Conservation (phyloP, 2,113 vertebrate genomes). For the Notarius quadriscutis region DNA sequence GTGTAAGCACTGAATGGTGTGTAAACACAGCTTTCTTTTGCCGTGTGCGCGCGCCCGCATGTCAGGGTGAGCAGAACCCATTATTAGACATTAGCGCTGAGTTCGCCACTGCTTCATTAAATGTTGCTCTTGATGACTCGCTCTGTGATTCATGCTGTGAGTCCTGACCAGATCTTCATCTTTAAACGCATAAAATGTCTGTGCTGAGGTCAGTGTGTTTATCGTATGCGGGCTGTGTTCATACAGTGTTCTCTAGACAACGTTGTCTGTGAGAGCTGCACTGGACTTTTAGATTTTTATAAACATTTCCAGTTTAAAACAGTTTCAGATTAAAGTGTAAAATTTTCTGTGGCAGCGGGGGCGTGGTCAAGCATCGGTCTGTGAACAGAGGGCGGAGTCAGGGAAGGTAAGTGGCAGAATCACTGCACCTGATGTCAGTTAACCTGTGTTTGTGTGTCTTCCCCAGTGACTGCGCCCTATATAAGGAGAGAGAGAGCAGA, state of each 20-base stretch:
- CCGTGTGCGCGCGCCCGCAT: neutral
- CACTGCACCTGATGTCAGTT: too few species aligned
- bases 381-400: too few species aligned
- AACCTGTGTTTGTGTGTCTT: too few species aligned
- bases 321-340: neutral
- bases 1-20: neutral
- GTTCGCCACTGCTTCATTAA: constrained; percentile 10
- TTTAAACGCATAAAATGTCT: neutral
- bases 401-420: too few species aligned
- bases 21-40: neutral
- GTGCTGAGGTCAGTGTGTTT: neutral
- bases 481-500: too few species aligned
- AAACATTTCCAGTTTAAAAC: neutral
- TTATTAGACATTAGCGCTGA: neutral
- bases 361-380: too few species aligned
- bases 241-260: too few species aligned
- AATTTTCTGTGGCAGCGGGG: too few species aligned
- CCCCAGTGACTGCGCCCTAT: too few species aligned
- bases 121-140: neutral
- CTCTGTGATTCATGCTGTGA: neutral
- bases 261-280: too few species aligned
- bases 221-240: too few species aligned
- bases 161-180: neutral
- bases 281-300: neutral
- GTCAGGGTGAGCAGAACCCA: neutral